phyloP scores from a whole-genome alignment of 1,140 invertebrate genomes.

The Drosophila gunungcola region DNA sequence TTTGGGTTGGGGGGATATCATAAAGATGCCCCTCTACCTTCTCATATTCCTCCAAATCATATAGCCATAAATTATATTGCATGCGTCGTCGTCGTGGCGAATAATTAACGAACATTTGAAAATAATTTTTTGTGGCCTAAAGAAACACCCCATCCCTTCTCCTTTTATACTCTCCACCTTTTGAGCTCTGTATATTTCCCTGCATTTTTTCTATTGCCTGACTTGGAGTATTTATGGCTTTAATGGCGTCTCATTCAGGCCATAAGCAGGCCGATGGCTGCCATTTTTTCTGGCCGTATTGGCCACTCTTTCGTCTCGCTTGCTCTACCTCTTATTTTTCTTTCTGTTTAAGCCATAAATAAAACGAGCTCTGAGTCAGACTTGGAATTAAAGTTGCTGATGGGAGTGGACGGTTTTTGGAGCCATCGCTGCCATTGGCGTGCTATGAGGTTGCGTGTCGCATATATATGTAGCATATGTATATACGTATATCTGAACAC shows the following conservation, averaged over 20 bases:
- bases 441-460: constrained; percentile 61
- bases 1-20: constrained; percentile 2
- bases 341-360: constrained; percentile 38
- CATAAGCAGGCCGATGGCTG: constrained; percentile 54
- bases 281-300: constrained; percentile 55
- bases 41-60: constrained; percentile 35
- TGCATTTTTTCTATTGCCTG: constrained; percentile 49
- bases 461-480: constrained; percentile 26
- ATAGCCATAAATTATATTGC: constrained; percentile 79
- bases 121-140: constrained; percentile 65
- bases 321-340: constrained; percentile 6
- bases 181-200: constrained; percentile 17
- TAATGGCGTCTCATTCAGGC: constrained; percentile 70
- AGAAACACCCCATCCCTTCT: constrained; percentile 10
- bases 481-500: constrained; percentile 46
- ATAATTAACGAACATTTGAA: constrained; percentile 83
- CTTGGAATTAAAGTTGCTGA: constrained; percentile 20
- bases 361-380: constrained; percentile 56
- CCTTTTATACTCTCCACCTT: background rate
- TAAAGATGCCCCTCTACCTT: constrained; percentile 15
- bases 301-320: constrained; percentile 20
- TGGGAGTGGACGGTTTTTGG: constrained; percentile 10
- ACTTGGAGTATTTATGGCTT: constrained; percentile 68
- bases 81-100: constrained; percentile 67
- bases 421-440: constrained; percentile 66